Evolutionary conservation across 2,888 invertebrate species (phyloP).

Genomic region (Acholoe squamosa): DNA sequence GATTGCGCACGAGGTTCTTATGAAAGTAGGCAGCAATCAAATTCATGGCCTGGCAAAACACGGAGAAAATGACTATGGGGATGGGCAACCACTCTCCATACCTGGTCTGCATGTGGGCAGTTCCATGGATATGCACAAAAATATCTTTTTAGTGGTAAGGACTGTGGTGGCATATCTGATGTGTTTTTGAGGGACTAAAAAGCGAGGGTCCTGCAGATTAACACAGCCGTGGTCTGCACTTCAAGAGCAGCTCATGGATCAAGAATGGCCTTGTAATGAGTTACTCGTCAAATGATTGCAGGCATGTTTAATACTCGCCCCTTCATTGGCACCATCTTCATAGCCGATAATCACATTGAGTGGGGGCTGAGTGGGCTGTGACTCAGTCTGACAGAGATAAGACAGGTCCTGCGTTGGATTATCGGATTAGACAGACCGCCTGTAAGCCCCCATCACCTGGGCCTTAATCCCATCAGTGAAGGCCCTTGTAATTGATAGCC

Average conservation of each 20-base stretch:
- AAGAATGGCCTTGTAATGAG: background rate
- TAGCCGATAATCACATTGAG: background rate
- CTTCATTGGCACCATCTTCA: background rate
- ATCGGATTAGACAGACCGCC: background rate
- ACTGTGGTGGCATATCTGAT: background rate
- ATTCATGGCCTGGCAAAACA: background rate
- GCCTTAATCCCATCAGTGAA: background rate
- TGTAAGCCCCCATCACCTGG: background rate
- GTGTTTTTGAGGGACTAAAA: background rate
- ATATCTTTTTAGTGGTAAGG: background rate
- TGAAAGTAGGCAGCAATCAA: background rate
- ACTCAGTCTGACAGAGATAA: conserved; percentile 19
- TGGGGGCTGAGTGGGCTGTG: background rate
- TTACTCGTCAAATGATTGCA: background rate
- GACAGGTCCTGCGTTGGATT: background rate
- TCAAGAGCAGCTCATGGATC: background rate
- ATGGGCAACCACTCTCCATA: background rate
- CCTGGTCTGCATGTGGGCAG: background rate
- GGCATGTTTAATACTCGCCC: background rate
- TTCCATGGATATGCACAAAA: background rate
- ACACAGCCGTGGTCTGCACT: background rate
- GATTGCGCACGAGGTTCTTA: no score
- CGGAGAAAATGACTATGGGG: background rate
- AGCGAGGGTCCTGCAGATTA: background rate
- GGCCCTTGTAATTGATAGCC: background rate